Evolutionary conservation across 2,888 invertebrate species (phyloP).

Genomic region (Plutella xylostella): DNA sequence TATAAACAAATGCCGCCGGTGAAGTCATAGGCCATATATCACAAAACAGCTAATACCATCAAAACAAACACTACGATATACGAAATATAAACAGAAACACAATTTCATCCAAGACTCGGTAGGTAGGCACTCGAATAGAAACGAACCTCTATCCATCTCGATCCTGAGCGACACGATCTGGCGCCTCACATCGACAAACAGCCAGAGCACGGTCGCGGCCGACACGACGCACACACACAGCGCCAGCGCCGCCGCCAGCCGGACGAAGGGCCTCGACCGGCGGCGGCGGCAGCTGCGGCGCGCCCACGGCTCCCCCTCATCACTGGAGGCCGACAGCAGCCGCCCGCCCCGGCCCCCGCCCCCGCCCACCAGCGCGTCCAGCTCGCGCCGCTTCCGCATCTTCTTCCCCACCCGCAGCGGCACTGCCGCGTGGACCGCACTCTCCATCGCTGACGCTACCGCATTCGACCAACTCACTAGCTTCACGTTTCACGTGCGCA

Average conservation of each 20-base stretch:
- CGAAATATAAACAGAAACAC: too few relatives aligned
- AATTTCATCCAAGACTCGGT: too few relatives aligned
- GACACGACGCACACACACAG: slow-evolving; percentile 74
- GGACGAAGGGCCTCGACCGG: slow-evolving; percentile 63
- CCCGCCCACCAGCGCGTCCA: slow-evolving; percentile 77
- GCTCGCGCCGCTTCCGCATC: slow-evolving; percentile 81
- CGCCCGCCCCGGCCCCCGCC: slow-evolving; percentile 58
- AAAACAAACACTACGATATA: too few relatives aligned
- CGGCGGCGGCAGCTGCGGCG: slow-evolving; percentile 42
- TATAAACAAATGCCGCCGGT: too few relatives aligned
- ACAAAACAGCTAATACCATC: too few relatives aligned
- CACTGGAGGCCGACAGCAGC: slow-evolving; percentile 73
- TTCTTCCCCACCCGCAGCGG: slow-evolving; percentile 78
- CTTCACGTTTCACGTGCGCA: too few relatives aligned
- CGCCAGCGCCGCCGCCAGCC: slow-evolving; percentile 71
- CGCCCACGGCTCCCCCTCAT: slow-evolving; percentile 68
- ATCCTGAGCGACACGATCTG: slow-evolving; percentile 73
- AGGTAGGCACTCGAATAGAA: too few relatives aligned
- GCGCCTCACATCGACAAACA: slow-evolving; percentile 75
- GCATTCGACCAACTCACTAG: too few relatives aligned
- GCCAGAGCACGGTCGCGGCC: slow-evolving; percentile 75
- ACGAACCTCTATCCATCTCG: slow-evolving; percentile 75
- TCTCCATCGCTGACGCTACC: slow-evolving; percentile 59
- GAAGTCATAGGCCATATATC: too few relatives aligned
- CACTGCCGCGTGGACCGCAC: slow-evolving; percentile 71